Evolutionary conservation across 1,140 invertebrate species (phyloP).

Genomic region (Papilio polytes): DNA sequence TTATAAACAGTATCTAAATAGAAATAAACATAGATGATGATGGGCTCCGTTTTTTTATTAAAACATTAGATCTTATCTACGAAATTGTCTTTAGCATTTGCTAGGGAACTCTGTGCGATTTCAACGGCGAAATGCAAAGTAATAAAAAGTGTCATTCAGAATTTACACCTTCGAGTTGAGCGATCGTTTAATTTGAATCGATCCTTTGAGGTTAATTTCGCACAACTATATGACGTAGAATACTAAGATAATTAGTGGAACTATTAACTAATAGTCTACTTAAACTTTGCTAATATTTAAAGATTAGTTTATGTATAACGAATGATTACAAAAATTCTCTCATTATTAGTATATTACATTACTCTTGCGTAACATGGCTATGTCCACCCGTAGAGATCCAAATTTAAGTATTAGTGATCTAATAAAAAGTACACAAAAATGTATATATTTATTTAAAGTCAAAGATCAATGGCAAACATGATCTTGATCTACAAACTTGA

Average conservation of each 20-base stretch:
- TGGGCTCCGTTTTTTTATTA: background rate
- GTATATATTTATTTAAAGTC: no score
- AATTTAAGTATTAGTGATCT: no score
- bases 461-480: no score
- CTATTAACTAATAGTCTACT: background rate
- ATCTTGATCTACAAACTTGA: no score
- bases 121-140: conserved; percentile 51
- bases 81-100: background rate
- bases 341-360: no score
- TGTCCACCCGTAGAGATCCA: no score
- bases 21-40: no score
- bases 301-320: background rate
- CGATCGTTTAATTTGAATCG: conserved; percentile 63
- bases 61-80: background rate
- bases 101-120: conserved; percentile 46
- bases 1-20: no score
- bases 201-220: conserved; percentile 51
- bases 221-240: background rate
- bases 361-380: no score
- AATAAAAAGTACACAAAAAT: no score
- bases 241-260: conserved; percentile 4
- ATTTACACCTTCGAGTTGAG: conserved; percentile 60
- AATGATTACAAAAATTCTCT: background rate
- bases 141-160: conserved; percentile 67
- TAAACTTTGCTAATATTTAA: no score